A percentile compares a stretch with the other conserved stretches of the same genome.
These are phyloP conservation scores for Solenopsis invicta DNA, from an alignment of 1,140 invertebrate species.

Conservation along the genomic window DNA sequence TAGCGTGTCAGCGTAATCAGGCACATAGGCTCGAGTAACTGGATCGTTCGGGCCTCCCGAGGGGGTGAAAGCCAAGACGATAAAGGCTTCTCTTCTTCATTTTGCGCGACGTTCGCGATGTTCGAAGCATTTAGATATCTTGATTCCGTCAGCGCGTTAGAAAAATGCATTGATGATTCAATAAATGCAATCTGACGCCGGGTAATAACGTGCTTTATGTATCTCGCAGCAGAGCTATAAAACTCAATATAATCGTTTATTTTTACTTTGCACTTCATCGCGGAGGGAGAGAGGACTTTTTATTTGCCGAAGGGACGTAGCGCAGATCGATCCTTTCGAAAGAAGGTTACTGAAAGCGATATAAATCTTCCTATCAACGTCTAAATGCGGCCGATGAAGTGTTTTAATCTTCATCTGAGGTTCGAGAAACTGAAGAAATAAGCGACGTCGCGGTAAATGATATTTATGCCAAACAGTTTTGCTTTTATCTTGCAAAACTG, in stretches of 20 bases:
- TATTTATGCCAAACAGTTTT: background rate
- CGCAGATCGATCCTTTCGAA: background rate
- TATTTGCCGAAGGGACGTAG: background rate
- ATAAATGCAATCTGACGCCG: conserved; percentile 9
- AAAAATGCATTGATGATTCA: background rate
- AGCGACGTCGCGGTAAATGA: background rate
- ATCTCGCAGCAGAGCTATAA: background rate
- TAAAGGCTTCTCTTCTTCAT: conserved; percentile 34
- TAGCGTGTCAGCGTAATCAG: conserved; percentile 21
- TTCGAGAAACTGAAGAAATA: background rate
- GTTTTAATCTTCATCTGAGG: conserved; percentile 15
- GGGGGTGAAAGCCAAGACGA: conserved; percentile 5
- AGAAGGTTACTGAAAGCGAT: background rate
- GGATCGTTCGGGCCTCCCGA: background rate
- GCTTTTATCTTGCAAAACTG: background rate
- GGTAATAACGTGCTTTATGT: conserved; percentile 1
- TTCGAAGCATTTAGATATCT: conserved; percentile 21
- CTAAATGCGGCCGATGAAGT: background rate
- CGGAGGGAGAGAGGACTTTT: background rate
- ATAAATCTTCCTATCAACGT: background rate
- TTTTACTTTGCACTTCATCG: conserved; percentile 2
- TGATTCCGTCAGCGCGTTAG: background rate
- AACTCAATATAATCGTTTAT: background rate
- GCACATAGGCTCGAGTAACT: conserved; percentile 17
- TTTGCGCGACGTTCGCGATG: conserved; percentile 2